Base-by-base conservation (phyloP, 2,888 invertebrate species). In the Ditula angustiorana region DNA sequence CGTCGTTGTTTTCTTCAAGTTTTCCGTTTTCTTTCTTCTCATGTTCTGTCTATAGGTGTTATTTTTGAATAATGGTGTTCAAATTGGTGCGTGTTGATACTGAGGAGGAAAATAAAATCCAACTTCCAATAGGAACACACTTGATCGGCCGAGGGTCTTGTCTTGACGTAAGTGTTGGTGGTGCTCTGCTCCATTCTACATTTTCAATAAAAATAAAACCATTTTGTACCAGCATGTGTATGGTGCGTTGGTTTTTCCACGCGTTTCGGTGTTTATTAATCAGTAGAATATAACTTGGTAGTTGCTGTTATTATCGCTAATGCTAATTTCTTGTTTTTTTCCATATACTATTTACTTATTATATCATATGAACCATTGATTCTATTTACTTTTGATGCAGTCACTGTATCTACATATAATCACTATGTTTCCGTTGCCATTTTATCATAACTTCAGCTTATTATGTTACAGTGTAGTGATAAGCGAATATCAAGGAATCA, bases 401-500 rank as follows among this genome's bases (percentile, higher is more conserved):
- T 16, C 37, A 16, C 37, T 37, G 37, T 2, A 16, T 37, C 1
- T 30, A n/a, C n/a, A n/a, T n/a, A 30, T 30, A 30, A 37, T 37
- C 4, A 16, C 5, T 37, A 13, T 5, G 5, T 16, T 37, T 5
- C 16, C 1, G 13, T 0, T 37, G 3, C 8, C 3, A 37, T 37
- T 41, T 19, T 19, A 41, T 19, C 2, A 4, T 41, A 41, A 41
- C 2, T 1, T 35, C 19, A 7, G 13, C 3, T 30, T 16, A 50
- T 44, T 64, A 46, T 47, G 30, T 83, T 83, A 64, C 77, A 94
- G 94, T 88, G 91, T 74, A 80, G 87, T 57, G 94, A 94, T 76
- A 90, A 92, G 73, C 84, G 92, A 69, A 88, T 94, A 41, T 94
- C 94, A 2, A 85, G 94, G 49, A 87, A 86, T 41, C 94, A 94